These are phyloP conservation scores for Sitta carolinensis DNA, from an alignment of 2,797 vertebrate genomes.

Conservation along the genomic window DNA sequence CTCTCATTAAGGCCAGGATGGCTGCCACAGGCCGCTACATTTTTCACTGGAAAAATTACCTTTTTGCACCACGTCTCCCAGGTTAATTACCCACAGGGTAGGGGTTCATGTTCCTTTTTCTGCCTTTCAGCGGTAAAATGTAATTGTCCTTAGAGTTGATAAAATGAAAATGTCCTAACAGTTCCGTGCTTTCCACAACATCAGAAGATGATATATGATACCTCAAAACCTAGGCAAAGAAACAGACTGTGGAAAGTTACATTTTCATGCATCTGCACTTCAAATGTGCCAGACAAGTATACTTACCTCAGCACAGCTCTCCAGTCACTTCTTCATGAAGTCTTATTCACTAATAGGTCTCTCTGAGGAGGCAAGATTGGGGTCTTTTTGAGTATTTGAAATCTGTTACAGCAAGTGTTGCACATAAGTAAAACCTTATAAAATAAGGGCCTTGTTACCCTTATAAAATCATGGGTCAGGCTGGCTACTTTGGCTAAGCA, in stretches of 20 bases:
- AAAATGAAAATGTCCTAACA: background rate
- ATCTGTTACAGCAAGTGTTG: background rate
- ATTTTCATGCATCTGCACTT: background rate
- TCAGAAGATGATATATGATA: background rate
- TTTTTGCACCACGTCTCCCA: background rate
- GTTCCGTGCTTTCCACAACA: background rate
- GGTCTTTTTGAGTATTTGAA: background rate
- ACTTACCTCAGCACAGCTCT: background rate
- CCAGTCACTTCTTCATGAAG: background rate
- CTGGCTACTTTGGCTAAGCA: background rate
- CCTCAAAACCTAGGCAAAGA: background rate
- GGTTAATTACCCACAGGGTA: background rate
- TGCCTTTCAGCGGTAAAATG: background rate
- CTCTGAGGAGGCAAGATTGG: background rate
- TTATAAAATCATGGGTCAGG: background rate
- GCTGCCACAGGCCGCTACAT: accelerated
- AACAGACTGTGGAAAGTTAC: background rate
- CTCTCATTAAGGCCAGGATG: accelerated
- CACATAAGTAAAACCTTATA: background rate
- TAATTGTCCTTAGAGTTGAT: background rate
- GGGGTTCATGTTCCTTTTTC: background rate
- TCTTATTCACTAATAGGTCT: background rate
- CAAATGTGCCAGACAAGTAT: background rate
- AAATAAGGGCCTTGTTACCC: background rate
- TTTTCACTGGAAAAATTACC: background rate